Evolutionary conservation across 2,888 invertebrate genomes (phyloP), one percentile per base, ranked within the genome.

Genomic region (Xestoiulus laeticollis): DNA sequence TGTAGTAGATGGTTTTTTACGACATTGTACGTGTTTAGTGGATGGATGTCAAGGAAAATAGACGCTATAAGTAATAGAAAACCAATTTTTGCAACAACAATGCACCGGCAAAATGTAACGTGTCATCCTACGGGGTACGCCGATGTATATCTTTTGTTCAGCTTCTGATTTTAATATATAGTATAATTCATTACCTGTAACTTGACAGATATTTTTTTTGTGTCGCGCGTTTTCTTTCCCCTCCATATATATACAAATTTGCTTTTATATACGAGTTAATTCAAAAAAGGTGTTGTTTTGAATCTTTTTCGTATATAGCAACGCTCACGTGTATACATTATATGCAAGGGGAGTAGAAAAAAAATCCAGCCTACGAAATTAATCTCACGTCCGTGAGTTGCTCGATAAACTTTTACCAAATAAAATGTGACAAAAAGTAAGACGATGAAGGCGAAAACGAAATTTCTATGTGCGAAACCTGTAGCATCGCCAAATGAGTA

Each of bases 11-110:
- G 78, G 14, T 78, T 78, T 78, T 78, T 78, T 78, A 68, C 78
- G 78, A 78, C 78, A 78, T 78, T 78, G 78, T n/a, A n/a, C n/a
- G n/a, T 78, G 78, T 78, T 78, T 78, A 78, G 78, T 78, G 78
- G 78, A 78, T 78, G 78, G 78, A 78, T 78, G 78, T 78, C 78
- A 78, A 26, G 30, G 78, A 78, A 78, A 78, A 78, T 26, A 78
- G 78, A 30, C 78, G 78, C 78, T 78, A 30, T 78, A 78, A 32
- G 78, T 78, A 78, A 78, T 78, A 78, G 78, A 78, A 78, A 78
- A 78, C 78, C 78, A 78, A 78, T 78, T 78, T 78, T 78, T 78
- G 30, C 78, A 78, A 78, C 78, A 78, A 78, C 78, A 78, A 78
- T 78, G 78, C 30, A 30, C 78, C 30, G 78, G 78, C 78, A 78